Evolutionary conservation across 1,140 invertebrate genomes (phyloP).

Genomic region (Aphelenchoides besseyi): DNA sequence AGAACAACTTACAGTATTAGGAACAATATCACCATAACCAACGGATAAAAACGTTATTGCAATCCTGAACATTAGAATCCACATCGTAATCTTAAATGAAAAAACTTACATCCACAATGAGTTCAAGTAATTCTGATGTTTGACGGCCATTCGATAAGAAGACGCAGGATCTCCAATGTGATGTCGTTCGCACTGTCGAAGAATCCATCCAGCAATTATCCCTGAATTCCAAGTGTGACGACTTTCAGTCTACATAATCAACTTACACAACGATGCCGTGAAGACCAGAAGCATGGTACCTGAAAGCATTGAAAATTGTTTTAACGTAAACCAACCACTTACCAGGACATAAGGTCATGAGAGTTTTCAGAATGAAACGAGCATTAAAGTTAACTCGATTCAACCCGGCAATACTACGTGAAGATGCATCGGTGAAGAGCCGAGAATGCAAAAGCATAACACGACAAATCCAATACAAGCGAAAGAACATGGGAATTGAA

Average conservation of each 20-base stretch:
- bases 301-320: no score
- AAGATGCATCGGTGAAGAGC: constrained; percentile 95
- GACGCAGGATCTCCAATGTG: constrained; percentile 23
- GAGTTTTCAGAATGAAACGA: constrained; percentile 96
- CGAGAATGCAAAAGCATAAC: constrained; percentile 98
- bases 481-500: constrained; percentile 63
- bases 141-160: constrained; percentile 31
- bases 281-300: constrained; percentile 75
- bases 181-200: constrained; percentile 92
- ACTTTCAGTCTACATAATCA: no score
- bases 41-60: constrained; percentile 60
- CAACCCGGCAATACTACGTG: constrained; percentile 77
- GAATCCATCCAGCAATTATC: constrained; percentile 98
- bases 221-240: no score
- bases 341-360: no score
- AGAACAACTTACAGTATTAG: constrained; percentile 74
- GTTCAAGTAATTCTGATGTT: constrained; percentile 60
- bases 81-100: no score
- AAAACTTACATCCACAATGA: constrained; percentile 59
- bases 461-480: constrained; percentile 95
- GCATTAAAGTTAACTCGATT: constrained; percentile 99
- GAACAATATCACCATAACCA: constrained; percentile 80
- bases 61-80: no score
- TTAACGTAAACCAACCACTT: no score
- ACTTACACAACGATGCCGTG: constrained; percentile 82